A percentile compares a stretch with the other conserved stretches of the same genome.
Evolutionary conservation across 2,888 invertebrate genomes (phyloP).

Genomic region (Drosophila acutilabella): DNA sequence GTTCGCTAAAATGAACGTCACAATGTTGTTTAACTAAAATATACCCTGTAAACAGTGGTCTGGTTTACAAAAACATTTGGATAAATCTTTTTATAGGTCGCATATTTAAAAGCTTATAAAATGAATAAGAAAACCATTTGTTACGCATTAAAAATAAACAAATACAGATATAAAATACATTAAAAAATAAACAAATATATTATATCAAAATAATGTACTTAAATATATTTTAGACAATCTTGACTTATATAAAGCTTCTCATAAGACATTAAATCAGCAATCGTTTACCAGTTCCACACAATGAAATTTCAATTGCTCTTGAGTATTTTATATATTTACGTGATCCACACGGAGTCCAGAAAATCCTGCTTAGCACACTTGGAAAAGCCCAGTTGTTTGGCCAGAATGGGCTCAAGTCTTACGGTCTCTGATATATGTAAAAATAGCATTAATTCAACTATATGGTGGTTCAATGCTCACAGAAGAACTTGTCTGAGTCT

Average conservation of each 20-base stretch:
- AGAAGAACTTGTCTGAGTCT: neutral
- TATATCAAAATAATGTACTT: too few relatives aligned
- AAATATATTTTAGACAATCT: neutral
- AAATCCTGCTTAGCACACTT: neutral
- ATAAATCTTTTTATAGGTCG: too few relatives aligned
- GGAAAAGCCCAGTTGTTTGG: neutral
- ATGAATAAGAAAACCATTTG: neutral
- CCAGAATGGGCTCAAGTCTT: neutral
- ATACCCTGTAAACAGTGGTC: too few relatives aligned
- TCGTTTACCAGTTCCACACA: neutral
- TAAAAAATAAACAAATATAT: too few relatives aligned
- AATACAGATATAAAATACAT: neutral
- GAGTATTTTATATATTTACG: neutral
- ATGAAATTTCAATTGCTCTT: conserved; percentile 1
- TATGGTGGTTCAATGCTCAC: conserved; percentile 12
- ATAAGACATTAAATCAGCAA: too few relatives aligned
- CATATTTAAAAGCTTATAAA: too few relatives aligned
- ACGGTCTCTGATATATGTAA: neutral
- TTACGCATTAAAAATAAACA: neutral
- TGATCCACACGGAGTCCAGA: neutral
- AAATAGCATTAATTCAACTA: neutral
- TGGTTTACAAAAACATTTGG: neutral
- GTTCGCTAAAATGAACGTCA: too few relatives aligned
- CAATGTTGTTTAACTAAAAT: too few relatives aligned
- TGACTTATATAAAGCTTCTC: neutral